Conservation (phyloP, 1,140 invertebrate species). For the Dryas iulia region DNA sequence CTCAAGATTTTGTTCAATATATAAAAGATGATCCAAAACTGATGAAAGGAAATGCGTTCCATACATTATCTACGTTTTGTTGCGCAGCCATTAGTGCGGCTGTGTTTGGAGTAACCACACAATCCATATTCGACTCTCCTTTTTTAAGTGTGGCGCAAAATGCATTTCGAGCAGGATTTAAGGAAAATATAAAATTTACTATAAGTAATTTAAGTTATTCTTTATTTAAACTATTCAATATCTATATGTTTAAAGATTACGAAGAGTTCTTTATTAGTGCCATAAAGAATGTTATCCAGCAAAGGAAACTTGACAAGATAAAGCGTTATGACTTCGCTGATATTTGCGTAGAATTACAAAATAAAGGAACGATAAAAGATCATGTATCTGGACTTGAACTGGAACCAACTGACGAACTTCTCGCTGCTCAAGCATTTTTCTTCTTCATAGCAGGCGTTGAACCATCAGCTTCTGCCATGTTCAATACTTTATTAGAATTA, state of each 20-base stretch:
- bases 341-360: constrained; percentile 34
- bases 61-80: constrained; percentile 38
- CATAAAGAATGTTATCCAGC: constrained; percentile 42
- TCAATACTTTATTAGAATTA: constrained; percentile 73
- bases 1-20: constrained; percentile 45
- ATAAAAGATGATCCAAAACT: constrained; percentile 40
- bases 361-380: constrained; percentile 39
- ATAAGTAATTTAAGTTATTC: constrained; percentile 13
- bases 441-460: constrained; percentile 82
- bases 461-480: constrained; percentile 81
- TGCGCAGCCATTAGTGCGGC: constrained; percentile 41
- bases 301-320: constrained; percentile 34
- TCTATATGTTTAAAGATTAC: constrained; percentile 40
- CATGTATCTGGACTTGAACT: constrained; percentile 39
- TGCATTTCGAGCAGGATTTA: constrained; percentile 23
- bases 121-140: constrained; percentile 46
- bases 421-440: constrained; percentile 68
- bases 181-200: constrained; percentile 36
- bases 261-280: constrained; percentile 48
- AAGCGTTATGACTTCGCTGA: constrained; percentile 54
- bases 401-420: constrained; percentile 46
- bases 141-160: constrained; percentile 37
- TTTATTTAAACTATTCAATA: constrained; percentile 29
- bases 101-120: constrained; percentile 42
- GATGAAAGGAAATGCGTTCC: constrained; percentile 23